Conservation (phyloP, 2,888 invertebrate genomes). For the Polyommatus iphigenia region DNA sequence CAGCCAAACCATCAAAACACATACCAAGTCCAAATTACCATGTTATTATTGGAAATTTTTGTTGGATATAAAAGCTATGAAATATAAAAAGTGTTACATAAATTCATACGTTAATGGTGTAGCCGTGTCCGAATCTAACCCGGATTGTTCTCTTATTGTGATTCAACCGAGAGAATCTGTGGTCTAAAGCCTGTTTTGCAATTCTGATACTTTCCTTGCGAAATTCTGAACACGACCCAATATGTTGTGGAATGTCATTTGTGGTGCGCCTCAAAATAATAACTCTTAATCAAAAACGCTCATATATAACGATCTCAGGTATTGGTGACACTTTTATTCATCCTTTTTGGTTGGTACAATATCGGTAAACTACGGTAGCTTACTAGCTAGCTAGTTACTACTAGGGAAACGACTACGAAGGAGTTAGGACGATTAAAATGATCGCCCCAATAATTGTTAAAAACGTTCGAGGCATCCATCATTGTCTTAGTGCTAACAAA, state of each 20-base stretch:
- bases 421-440: neutral
- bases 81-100: conserved; percentile 56
- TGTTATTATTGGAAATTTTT: conserved; percentile 25
- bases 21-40: neutral
- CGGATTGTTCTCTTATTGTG: conserved; percentile 61
- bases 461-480: conserved; percentile 58
- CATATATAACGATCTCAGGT: neutral
- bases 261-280: neutral
- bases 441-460: neutral
- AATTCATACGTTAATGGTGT: conserved; percentile 73
- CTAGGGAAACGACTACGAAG: neutral
- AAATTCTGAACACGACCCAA: conserved; percentile 29
- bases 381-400: neutral
- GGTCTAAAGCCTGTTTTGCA: conserved; percentile 47
- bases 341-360: no score
- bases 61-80: conserved; percentile 3
- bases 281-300: neutral
- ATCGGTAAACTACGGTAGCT: neutral
- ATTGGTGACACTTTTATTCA: neutral
- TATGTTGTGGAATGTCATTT: neutral
- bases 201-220: conserved; percentile 37
- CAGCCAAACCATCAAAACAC: neutral
- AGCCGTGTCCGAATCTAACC: conserved; percentile 58
- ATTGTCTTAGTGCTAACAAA: conserved; percentile 55
- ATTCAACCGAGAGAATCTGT: conserved; percentile 62